These are phyloP conservation scores for Standfussiana lucernea DNA, from an alignment of 2,888 invertebrate species.

Conservation along the genomic window DNA sequence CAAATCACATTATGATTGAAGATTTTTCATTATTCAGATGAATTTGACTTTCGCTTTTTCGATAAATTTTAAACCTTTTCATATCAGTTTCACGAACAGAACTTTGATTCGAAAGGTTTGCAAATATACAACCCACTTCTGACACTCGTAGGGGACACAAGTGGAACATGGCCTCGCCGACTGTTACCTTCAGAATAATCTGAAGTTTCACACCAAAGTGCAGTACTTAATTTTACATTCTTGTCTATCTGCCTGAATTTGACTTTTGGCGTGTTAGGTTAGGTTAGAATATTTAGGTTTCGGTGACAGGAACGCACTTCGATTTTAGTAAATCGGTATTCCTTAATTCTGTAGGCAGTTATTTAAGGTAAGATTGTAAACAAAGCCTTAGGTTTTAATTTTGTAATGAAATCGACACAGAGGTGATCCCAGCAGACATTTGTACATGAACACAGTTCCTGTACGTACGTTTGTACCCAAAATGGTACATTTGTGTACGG, in stretches of 20 bases:
- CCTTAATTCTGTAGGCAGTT: not conserved
- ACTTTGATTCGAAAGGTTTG: not conserved
- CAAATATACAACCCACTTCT: not conserved
- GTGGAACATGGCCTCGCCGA: not conserved
- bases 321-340: no score
- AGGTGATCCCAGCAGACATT: constrained; percentile 21
- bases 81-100: constrained; percentile 2
- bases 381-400: constrained; percentile 41
- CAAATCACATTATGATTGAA: not conserved
- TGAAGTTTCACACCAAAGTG: not conserved
- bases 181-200: not conserved
- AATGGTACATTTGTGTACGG: constrained; percentile 53
- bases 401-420: constrained; percentile 22
- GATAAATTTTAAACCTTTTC: constrained; percentile 2
- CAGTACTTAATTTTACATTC: not conserved
- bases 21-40: constrained; percentile 6
- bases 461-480: constrained; percentile 24
- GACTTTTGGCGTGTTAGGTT: not conserved
- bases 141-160: no score
- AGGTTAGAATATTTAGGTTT: no score
- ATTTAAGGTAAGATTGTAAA: constrained; percentile 3
- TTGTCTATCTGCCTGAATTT: not conserved
- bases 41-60: not conserved
- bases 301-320: no score
- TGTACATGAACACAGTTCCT: constrained; percentile 24